Evolutionary conservation across 2,113 vertebrate genomes (phyloP).

Genomic region (Apteryx mantelli): DNA sequence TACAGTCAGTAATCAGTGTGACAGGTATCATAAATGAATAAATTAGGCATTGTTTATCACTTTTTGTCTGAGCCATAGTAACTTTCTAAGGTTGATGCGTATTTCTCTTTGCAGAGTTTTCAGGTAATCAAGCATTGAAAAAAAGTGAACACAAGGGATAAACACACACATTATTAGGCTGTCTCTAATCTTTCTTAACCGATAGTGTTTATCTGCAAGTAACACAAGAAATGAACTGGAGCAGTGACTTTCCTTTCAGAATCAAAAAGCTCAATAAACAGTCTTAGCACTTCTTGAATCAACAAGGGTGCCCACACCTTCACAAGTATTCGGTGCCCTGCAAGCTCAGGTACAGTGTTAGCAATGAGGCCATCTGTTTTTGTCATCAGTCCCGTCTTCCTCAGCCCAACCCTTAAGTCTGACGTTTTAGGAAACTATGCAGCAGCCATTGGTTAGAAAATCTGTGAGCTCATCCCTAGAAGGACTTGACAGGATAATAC

Average conservation of each 20-base stretch:
- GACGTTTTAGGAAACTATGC: background rate
- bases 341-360: background rate
- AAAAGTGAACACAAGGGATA: background rate
- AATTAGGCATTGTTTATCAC: background rate
- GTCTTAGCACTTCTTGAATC: background rate
- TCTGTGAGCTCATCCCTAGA: conserved; percentile 1
- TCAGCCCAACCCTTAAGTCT: background rate
- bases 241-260: background rate
- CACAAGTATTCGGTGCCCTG: background rate
- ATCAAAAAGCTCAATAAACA: background rate
- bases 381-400: background rate
- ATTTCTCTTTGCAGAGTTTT: background rate
- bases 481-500: background rate
- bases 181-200: background rate
- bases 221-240: background rate
- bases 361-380: background rate
- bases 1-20: background rate
- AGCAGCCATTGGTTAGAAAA: conserved; percentile 21
- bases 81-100: background rate
- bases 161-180: background rate
- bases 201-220: background rate
- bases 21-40: background rate
- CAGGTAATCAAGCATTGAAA: background rate
- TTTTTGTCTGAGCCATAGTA: background rate
- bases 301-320: background rate